Evolutionary conservation across 2,113 vertebrate genomes (phyloP).

Genomic region (Dromaius novaehollandiae): DNA sequence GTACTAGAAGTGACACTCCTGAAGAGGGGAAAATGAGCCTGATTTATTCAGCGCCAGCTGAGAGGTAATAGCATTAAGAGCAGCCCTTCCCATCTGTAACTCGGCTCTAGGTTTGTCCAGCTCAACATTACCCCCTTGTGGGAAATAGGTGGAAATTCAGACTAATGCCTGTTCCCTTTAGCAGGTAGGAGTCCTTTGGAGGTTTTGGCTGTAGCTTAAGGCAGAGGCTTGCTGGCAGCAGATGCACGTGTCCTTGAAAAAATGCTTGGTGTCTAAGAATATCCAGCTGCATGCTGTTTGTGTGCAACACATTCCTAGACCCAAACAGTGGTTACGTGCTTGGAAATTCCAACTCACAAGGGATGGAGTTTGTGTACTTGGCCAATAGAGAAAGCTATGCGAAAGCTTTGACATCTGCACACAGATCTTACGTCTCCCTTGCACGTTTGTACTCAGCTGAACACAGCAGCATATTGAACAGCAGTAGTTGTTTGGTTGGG

Average conservation of each 20-base stretch:
- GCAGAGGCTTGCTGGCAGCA: background rate
- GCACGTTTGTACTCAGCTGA: background rate
- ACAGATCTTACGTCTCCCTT: background rate
- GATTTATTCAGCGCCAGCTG: background rate
- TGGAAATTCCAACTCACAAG: background rate
- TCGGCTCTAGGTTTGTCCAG: constrained; percentile 11
- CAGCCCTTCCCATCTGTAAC: background rate
- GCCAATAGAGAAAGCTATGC: background rate
- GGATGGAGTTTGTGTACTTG: background rate
- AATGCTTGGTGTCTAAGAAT: background rate
- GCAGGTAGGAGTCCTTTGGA: background rate
- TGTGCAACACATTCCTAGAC: background rate
- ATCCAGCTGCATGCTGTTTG: background rate
- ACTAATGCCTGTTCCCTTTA: background rate
- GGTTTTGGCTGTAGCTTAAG: background rate
- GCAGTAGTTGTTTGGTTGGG: background rate
- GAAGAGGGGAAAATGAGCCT: background rate
- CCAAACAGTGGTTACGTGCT: background rate
- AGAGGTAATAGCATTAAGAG: background rate
- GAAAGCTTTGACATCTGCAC: background rate
- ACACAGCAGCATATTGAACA: background rate
- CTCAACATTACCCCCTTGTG: constrained; percentile 71
- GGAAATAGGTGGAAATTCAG: constrained; percentile 36
- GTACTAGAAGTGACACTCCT: background rate
- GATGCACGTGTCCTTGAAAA: background rate